phyloP scores from a whole-genome alignment of 2,888 invertebrate genomes.

The Acanthoscelides obtectus region DNA sequence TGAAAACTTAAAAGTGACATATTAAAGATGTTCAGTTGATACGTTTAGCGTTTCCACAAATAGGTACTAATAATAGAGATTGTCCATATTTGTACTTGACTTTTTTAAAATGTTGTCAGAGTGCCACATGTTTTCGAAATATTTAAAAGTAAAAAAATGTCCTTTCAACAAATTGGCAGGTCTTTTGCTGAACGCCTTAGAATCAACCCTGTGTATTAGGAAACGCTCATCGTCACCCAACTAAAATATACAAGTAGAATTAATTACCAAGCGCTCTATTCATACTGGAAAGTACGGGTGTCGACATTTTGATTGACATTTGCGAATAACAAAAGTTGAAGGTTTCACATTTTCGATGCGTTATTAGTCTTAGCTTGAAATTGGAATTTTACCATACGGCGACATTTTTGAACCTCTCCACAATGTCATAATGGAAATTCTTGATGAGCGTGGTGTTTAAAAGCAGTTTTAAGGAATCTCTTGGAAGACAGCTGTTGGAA shows the following conservation, averaged over 20 bases:
- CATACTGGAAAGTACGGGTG: slow-evolving; percentile 24
- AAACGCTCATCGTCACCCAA: neutral
- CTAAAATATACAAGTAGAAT: neutral
- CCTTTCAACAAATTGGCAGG: no score
- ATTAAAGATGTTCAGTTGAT: no score
- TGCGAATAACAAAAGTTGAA: slow-evolving; percentile 16
- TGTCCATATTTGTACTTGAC: no score
- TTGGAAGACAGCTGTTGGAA: no score
- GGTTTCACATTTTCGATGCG: slow-evolving; percentile 20
- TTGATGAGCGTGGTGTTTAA: neutral
- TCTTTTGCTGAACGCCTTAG: no score
- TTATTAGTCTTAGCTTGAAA: slow-evolving; percentile 11
- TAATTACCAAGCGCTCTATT: slow-evolving; percentile 16
- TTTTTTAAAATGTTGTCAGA: no score
- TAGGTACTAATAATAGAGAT: no score
- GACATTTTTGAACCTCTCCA: slow-evolving; percentile 11
- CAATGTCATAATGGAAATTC: neutral
- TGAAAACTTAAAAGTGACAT: no score
- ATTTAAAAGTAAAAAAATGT: no score
- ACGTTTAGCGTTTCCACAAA: no score
- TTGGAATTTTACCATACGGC: slow-evolving; percentile 1
- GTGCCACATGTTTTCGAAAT: no score
- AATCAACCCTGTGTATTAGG: neutral
- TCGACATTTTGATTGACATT: slow-evolving; percentile 30
- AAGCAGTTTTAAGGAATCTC: neutral